Percentiles rank a stretch among this genome's conserved stretches.
These are phyloP conservation scores for Philonicus albiceps DNA, from an alignment of 2,888 invertebrate species.

Conservation along the genomic window DNA sequence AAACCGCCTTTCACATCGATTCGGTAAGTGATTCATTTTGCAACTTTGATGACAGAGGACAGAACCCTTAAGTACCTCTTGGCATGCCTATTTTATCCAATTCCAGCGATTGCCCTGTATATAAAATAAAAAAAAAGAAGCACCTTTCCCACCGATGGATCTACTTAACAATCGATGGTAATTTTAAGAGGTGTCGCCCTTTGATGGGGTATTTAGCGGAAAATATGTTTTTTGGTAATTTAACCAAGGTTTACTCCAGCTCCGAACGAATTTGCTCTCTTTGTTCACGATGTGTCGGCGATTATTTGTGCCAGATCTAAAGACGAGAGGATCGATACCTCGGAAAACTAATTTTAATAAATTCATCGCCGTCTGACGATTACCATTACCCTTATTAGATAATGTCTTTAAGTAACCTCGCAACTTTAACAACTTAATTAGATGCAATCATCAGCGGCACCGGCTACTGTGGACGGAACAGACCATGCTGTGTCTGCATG, in stretches of 20 bases:
- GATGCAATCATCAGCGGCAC: background rate
- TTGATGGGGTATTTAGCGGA: background rate
- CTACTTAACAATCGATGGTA: background rate
- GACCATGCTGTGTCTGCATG: background rate
- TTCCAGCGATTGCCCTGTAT: background rate
- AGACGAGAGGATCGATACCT: background rate
- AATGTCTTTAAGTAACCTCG: conserved; percentile 19
- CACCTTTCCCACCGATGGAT: background rate
- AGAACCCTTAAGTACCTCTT: background rate
- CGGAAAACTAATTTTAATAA: conserved; percentile 27
- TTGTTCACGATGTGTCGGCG: conserved; percentile 3
- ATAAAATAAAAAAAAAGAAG: background rate
- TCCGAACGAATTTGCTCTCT: background rate
- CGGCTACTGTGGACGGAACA: conserved; percentile 13
- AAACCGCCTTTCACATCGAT: background rate
- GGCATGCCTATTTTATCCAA: background rate
- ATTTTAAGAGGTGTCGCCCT: background rate
- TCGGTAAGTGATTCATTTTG: background rate
- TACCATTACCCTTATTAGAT: conserved; percentile 21
- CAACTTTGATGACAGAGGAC: background rate
- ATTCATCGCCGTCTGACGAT: background rate
- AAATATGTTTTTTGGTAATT: background rate
- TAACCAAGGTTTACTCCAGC: background rate
- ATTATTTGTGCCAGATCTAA: background rate
- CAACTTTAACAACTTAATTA: conserved; percentile 33